These are phyloP conservation scores for Ctenodactylus gundi DNA, from an alignment of 2,113 vertebrate genomes.

Conservation along the genomic window DNA sequence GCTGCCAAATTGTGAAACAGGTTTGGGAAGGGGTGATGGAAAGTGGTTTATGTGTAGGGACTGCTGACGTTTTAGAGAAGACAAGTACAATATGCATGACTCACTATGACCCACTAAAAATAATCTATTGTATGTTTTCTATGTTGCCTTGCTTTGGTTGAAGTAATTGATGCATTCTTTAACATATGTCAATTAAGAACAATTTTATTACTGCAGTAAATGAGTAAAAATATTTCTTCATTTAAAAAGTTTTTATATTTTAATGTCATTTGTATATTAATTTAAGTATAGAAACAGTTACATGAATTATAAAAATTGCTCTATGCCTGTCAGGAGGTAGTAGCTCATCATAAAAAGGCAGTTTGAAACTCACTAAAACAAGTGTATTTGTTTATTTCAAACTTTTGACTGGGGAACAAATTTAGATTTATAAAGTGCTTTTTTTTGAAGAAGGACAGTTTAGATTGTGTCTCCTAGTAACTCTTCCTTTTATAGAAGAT, in stretches of 20 bases:
- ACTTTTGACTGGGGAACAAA: background rate
- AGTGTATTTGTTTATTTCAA: background rate
- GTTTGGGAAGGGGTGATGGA: background rate
- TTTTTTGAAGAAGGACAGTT: background rate
- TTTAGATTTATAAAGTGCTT: background rate
- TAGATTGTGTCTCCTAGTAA: background rate
- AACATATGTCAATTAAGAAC: background rate
- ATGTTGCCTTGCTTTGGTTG: background rate
- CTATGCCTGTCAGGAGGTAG: background rate
- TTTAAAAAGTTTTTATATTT: background rate
- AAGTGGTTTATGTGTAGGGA: background rate
- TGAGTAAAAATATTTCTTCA: background rate
- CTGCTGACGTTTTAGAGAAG: background rate
- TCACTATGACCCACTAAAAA: slow-evolving; percentile 28
- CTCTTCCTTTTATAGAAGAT: background rate
- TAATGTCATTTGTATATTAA: background rate
- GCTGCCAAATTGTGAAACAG: slow-evolving; percentile 4
- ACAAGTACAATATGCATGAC: background rate
- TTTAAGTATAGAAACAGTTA: background rate
- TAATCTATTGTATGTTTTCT: background rate
- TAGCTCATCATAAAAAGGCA: background rate
- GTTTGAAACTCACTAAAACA: background rate
- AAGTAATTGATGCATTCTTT: background rate
- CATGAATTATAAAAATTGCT: background rate
- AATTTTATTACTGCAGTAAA: background rate